Conservation (phyloP, 2,888 invertebrate species). For the Syritta pipiens region DNA sequence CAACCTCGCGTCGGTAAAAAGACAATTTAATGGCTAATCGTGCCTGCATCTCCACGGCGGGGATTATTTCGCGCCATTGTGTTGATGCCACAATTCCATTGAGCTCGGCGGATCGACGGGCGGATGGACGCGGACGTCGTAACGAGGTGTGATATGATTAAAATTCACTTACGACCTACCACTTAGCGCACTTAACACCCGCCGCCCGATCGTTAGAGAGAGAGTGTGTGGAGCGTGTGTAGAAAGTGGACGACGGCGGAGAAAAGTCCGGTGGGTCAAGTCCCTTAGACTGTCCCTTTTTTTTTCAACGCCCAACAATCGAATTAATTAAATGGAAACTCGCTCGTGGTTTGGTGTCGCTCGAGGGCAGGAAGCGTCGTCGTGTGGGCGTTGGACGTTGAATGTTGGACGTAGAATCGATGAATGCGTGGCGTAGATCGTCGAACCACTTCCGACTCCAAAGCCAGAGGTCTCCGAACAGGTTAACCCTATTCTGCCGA, state of each 20-base stretch:
- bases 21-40: constrained; percentile 54
- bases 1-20: constrained; percentile 5
- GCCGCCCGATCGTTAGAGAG: constrained; percentile 21
- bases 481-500: constrained; percentile 33
- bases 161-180: constrained; percentile 45
- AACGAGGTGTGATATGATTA: constrained; percentile 47
- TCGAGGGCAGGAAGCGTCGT: constrained; percentile 2
- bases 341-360: constrained; percentile 18
- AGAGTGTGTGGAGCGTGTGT: background rate
- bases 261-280: constrained; percentile 27
- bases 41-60: constrained; percentile 17
- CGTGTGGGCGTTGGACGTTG: constrained; percentile 22
- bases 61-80: constrained; percentile 35
- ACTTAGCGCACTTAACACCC: constrained; percentile 6
- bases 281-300: constrained; percentile 45
- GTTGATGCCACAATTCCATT: constrained; percentile 10
- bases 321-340: constrained; percentile 44
- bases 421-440: constrained; percentile 18
- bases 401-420: constrained; percentile 1
- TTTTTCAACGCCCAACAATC: constrained; percentile 22
- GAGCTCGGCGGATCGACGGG: no score
- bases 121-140: no score
- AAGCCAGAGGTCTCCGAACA: constrained; percentile 46
- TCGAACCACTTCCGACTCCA: constrained; percentile 45
- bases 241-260: constrained; percentile 34